Evolutionary conservation across 2,888 invertebrate genomes (phyloP).

Genomic region (Boloria euphrosyne): DNA sequence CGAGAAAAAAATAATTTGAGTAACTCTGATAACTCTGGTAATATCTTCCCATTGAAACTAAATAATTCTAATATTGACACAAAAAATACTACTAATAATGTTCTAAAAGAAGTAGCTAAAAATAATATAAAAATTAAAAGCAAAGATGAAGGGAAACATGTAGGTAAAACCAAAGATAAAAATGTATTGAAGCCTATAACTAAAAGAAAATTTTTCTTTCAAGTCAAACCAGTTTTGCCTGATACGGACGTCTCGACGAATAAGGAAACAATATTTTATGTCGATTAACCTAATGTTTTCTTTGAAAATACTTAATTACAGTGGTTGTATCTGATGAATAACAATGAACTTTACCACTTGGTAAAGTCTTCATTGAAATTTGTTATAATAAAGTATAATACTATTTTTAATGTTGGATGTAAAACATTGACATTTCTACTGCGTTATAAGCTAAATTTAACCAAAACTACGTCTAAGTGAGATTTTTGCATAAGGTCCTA

Average conservation of each 20-base stretch:
- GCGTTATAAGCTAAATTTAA: not conserved
- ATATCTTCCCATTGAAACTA: not conserved
- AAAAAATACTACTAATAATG: not conserved
- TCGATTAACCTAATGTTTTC: conserved; percentile 15
- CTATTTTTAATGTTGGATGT: too few species aligned
- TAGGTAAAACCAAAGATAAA: not conserved
- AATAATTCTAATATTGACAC: conserved; percentile 6
- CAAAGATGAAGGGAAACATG: not conserved
- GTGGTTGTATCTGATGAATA: too few species aligned
- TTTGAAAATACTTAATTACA: too few species aligned
- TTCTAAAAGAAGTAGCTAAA: not conserved
- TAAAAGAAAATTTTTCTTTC: conserved; percentile 35
- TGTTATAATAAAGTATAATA: too few species aligned
- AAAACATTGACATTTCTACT: not conserved
- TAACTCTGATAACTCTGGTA: not conserved
- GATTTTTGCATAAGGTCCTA: conserved; percentile 33
- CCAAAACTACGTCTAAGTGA: not conserved
- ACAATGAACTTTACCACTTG: too few species aligned
- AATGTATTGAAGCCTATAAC: conserved; percentile 30
- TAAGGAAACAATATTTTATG: conserved; percentile 32
- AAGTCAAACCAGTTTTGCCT: conserved; percentile 34
- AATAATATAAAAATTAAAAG: not conserved
- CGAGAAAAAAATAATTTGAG: conserved; percentile 2
- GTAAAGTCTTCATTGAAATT: too few species aligned
- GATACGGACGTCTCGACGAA: conserved; percentile 1